These are phyloP conservation scores for Denticeps clupeoides DNA, from an alignment of 2,797 vertebrate species.

Conservation along the genomic window DNA sequence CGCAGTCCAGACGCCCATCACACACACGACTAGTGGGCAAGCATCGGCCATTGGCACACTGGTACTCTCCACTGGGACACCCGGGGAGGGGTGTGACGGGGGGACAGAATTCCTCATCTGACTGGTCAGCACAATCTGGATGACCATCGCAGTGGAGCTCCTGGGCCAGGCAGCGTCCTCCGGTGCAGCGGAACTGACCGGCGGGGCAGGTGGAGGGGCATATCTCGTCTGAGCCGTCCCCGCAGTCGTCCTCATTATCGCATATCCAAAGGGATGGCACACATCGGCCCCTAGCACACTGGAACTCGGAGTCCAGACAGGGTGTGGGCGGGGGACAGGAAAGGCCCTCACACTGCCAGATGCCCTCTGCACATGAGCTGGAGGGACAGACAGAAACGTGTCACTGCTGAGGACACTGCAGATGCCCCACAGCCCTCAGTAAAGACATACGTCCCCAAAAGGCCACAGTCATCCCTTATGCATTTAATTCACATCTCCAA, in stretches of 20 bases:
- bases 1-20: slow-evolving; percentile 60
- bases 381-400: neutral
- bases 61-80: slow-evolving; percentile 58
- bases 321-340: slow-evolving; percentile 40
- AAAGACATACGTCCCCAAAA: too few relatives aligned
- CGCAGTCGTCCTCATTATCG: slow-evolving; percentile 84
- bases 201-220: slow-evolving; percentile 62
- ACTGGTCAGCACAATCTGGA: slow-evolving; percentile 69
- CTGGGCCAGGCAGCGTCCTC: slow-evolving; percentile 65
- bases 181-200: slow-evolving; percentile 57
- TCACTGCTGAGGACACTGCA: too few relatives aligned
- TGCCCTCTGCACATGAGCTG: slow-evolving; percentile 66
- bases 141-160: slow-evolving; percentile 67
- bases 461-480: too few relatives aligned
- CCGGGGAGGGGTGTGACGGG: slow-evolving; percentile 33
- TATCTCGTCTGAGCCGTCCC: slow-evolving; percentile 77
- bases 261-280: slow-evolving; percentile 75
- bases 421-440: too few relatives aligned
- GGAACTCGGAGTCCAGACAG: slow-evolving; percentile 66
- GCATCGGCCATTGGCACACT: slow-evolving; percentile 63
- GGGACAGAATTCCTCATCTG: slow-evolving; percentile 71
- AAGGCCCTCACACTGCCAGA: slow-evolving; percentile 61
- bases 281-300: slow-evolving; percentile 62
- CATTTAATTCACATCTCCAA: too few relatives aligned
- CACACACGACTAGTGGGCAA: slow-evolving; percentile 45